phyloP scores from a whole-genome alignment of 2,888 invertebrate genomes.

The Apodemia zela region DNA sequence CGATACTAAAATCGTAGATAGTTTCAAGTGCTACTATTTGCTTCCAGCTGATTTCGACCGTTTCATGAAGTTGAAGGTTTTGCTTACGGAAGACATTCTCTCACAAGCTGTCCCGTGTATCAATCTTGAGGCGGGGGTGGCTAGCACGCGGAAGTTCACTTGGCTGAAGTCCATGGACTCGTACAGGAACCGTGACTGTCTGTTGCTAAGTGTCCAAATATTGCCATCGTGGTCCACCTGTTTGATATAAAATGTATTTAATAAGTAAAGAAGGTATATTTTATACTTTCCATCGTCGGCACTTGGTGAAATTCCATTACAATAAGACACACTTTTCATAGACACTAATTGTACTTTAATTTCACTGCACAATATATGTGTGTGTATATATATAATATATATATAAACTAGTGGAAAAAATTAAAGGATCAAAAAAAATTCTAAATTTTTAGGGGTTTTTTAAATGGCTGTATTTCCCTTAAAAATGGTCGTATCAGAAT shows the following conservation, averaged over 20 bases:
- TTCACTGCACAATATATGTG: too few relatives aligned
- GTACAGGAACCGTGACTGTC: slow-evolving; percentile 86
- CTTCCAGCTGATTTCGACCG: slow-evolving; percentile 18
- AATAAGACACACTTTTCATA: too few relatives aligned
- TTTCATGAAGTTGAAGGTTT: slow-evolving; percentile 34
- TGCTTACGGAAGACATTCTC: slow-evolving; percentile 33
- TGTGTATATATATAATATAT: too few relatives aligned
- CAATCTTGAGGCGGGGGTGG: slow-evolving; percentile 62
- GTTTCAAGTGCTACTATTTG: neutral
- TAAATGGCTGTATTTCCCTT: too few relatives aligned
- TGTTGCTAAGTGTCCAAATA: slow-evolving; percentile 88
- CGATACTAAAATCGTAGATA: neutral
- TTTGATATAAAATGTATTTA: neutral
- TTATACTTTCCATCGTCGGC: too few relatives aligned
- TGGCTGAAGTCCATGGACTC: slow-evolving; percentile 81
- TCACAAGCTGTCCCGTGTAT: slow-evolving; percentile 76
- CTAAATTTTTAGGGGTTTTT: too few relatives aligned
- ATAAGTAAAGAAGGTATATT: neutral
- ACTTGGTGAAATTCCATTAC: too few relatives aligned
- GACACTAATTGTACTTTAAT: too few relatives aligned
- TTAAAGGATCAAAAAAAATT: too few relatives aligned
- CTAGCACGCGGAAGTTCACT: slow-evolving; percentile 82
- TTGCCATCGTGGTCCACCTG: slow-evolving; percentile 81
- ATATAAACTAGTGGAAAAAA: too few relatives aligned
- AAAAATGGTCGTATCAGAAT: too few relatives aligned